Percentiles rank a stretch among this genome's conserved stretches.
Evolutionary conservation across 2,113 vertebrate genomes (phyloP).

Genomic region (Arothron firmamentum): DNA sequence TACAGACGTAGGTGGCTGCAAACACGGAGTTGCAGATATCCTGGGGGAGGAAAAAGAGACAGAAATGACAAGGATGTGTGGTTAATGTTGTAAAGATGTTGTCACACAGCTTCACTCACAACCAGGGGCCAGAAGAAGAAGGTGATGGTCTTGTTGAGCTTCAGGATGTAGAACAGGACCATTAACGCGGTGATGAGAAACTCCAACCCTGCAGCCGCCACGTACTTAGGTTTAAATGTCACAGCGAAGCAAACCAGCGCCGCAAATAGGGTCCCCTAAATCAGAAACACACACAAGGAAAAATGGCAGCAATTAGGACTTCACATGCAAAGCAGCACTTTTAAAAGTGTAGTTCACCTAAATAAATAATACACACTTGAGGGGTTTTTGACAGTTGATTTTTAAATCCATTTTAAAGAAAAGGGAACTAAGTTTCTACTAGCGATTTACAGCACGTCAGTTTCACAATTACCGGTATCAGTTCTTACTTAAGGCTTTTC

Average conservation of each 20-base stretch:
- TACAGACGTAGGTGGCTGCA: conserved; percentile 70
- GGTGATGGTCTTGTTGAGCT: conserved; percentile 69
- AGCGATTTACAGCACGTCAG: neutral
- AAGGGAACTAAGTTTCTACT: conserved; percentile 22
- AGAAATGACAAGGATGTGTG: conserved; percentile 13
- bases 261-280: conserved; percentile 64
- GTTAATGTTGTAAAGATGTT: neutral
- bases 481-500: neutral
- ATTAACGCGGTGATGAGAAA: conserved; percentile 63
- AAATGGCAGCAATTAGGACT: neutral
- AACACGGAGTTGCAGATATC: conserved; percentile 82
- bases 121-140: conserved; percentile 82
- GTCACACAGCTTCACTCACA: conserved; percentile 65
- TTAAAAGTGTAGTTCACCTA: neutral
- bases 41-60: conserved; percentile 57
- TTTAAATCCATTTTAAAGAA: conserved; percentile 2
- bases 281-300: neutral
- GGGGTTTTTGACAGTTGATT: neutral
- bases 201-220: conserved; percentile 74
- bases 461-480: neutral
- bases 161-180: conserved; percentile 76
- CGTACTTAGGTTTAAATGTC: conserved; percentile 50
- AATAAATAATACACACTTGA: neutral
- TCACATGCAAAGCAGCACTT: neutral
- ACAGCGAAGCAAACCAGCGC: conserved; percentile 70